Evolutionary conservation across 2,888 invertebrate species (phyloP).

Genomic region (Torymus texanus): DNA sequence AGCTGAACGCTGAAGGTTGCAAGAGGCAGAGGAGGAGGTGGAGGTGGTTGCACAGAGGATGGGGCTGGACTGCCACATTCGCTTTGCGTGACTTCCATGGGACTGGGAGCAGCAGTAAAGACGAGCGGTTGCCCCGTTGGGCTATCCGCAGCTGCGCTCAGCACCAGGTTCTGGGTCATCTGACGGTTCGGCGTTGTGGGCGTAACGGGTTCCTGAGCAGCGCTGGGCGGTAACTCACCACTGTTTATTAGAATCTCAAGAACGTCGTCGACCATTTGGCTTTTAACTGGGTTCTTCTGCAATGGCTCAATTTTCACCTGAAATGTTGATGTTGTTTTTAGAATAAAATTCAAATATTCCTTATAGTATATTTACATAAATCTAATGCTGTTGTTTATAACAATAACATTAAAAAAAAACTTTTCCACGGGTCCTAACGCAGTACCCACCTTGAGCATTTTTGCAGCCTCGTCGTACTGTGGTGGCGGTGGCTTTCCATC

Average conservation of each 20-base stretch:
- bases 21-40: constrained; percentile 74
- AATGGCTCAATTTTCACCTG: constrained; percentile 74
- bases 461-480: constrained; percentile 84
- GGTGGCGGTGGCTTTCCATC: constrained; percentile 79
- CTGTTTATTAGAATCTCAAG: constrained; percentile 95
- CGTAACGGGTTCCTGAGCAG: constrained; percentile 84
- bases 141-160: constrained; percentile 71
- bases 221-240: constrained; percentile 93
- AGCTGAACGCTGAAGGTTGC: constrained; percentile 73
- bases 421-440: too few species aligned
- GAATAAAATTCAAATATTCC: too few species aligned
- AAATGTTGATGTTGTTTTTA: neutral
- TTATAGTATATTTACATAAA: too few species aligned
- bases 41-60: constrained; percentile 59
- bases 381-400: too few species aligned
- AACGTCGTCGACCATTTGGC: constrained; percentile 93
- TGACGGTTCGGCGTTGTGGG: constrained; percentile 77
- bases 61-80: constrained; percentile 68
- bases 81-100: constrained; percentile 71
- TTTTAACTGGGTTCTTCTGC: constrained; percentile 77
- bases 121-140: constrained; percentile 67
- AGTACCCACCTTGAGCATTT: constrained; percentile 76
- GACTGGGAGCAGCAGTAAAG: constrained; percentile 68
- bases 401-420: too few species aligned
- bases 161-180: constrained; percentile 72